Conservation (phyloP, 2,113 vertebrate genomes). For the Engystomops pustulosus region DNA sequence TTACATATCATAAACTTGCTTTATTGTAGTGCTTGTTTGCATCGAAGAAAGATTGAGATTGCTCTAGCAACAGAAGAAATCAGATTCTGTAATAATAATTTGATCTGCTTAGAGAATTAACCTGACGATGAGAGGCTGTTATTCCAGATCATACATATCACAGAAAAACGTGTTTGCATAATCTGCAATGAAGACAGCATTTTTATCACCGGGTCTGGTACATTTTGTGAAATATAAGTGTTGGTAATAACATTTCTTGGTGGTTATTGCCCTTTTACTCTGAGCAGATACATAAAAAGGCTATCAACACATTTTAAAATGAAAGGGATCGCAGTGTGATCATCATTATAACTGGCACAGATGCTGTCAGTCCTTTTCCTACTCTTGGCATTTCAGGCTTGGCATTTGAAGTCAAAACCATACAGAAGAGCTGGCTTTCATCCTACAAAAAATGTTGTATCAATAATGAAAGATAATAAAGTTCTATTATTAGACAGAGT, state of each 20-base stretch:
- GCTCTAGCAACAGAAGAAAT: slow-evolving; percentile 21
- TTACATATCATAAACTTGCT: background rate
- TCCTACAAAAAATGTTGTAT: slow-evolving; percentile 42
- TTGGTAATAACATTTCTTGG: slow-evolving; percentile 45
- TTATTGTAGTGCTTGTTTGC: background rate
- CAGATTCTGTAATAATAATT: slow-evolving; percentile 34
- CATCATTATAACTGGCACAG: slow-evolving; percentile 51
- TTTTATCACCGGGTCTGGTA: slow-evolving; percentile 39
- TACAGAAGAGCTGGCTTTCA: slow-evolving; percentile 31
- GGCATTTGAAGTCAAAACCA: slow-evolving; percentile 45
- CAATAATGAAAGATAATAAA: slow-evolving; percentile 34
- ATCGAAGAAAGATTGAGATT: slow-evolving; percentile 25
- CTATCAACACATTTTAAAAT: slow-evolving; percentile 53
- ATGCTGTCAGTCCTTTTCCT: slow-evolving; percentile 46
- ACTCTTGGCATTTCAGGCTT: slow-evolving; percentile 48
- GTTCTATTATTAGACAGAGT: slow-evolving; percentile 36
- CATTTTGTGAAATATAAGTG: slow-evolving; percentile 52
- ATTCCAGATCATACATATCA: slow-evolving; percentile 29
- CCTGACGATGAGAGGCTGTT: slow-evolving; percentile 33
- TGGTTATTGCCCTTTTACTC: slow-evolving; percentile 53
- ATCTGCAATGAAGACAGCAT: slow-evolving; percentile 49
- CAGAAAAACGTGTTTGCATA: slow-evolving; percentile 33
- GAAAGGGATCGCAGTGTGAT: slow-evolving; percentile 46
- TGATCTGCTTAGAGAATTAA: slow-evolving; percentile 47
- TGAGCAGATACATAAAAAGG: slow-evolving; percentile 52